Percentiles rank a stretch among this genome's conserved stretches.
Evolutionary conservation across 2,797 vertebrate genomes (phyloP).

Genomic region (Sebastes alutus): DNA sequence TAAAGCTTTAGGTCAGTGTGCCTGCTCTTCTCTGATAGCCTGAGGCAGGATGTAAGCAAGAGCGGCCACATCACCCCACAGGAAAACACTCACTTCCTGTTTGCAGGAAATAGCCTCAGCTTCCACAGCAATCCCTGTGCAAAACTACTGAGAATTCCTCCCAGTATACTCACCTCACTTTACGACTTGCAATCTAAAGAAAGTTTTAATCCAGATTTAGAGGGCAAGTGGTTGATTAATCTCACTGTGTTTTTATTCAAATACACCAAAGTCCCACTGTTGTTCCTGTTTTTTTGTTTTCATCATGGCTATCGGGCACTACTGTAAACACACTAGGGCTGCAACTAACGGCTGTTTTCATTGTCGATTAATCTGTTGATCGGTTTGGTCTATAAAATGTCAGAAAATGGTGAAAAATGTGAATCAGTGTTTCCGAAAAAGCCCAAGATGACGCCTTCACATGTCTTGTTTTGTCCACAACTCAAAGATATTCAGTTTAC

Average conservation of each 20-base stretch:
- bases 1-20: conserved; percentile 68
- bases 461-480: too few relatives aligned
- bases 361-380: too few relatives aligned
- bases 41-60: conserved; percentile 77
- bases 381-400: too few relatives aligned
- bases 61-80: conserved; percentile 74
- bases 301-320: not conserved
- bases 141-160: conserved; percentile 53
- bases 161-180: conserved; percentile 23
- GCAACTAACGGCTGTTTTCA: too few relatives aligned
- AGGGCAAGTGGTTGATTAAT: not conserved
- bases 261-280: not conserved
- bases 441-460: too few relatives aligned
- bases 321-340: not conserved
- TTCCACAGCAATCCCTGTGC: conserved; percentile 61
- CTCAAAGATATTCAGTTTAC: too few relatives aligned
- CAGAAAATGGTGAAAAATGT: too few relatives aligned
- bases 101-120: conserved; percentile 72
- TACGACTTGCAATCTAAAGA: conserved; percentile 2
- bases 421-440: too few relatives aligned
- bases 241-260: not conserved
- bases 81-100: conserved; percentile 84
- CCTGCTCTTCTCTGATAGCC: conserved; percentile 72
- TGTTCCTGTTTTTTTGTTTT: not conserved
- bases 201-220: not conserved